Percentiles rank a stretch among this genome's conserved stretches.
These are phyloP conservation scores for Parthenolecanium corni DNA, from an alignment of 2,888 invertebrate species.

Conservation along the genomic window DNA sequence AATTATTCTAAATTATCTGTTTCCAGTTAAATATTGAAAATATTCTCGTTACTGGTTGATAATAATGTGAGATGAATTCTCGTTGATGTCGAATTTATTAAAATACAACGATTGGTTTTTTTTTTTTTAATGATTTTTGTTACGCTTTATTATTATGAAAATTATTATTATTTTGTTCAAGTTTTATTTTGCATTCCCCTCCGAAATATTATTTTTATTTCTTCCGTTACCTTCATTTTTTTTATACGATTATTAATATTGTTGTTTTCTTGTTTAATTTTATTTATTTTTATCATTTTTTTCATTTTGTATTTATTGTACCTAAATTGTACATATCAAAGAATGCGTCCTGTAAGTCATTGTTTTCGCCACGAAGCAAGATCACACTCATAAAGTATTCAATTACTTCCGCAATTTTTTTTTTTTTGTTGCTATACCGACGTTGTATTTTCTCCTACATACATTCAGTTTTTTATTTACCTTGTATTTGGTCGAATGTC, in stretches of 20 bases:
- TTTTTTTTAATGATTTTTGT: background rate
- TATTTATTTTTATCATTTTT: slow-evolving; percentile 8
- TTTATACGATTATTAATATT: slow-evolving; percentile 3
- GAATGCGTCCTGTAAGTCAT: slow-evolving; percentile 3
- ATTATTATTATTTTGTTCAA: slow-evolving; percentile 1
- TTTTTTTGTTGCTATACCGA: slow-evolving; percentile 4
- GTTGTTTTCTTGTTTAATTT: slow-evolving; percentile 15
- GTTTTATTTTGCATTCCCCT: slow-evolving; percentile 10
- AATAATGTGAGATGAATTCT: background rate
- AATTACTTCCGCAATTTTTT: background rate
- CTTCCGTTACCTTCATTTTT: slow-evolving; percentile 9
- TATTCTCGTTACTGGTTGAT: background rate
- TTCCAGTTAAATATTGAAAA: background rate
- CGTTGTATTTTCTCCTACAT: slow-evolving; percentile 1
- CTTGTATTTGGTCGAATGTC: background rate
- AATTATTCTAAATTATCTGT: too few species aligned
- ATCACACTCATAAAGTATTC: background rate
- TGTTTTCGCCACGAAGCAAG: slow-evolving; percentile 1
- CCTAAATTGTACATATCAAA: slow-evolving; percentile 26
- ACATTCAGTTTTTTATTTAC: background rate
- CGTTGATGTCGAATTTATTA: background rate
- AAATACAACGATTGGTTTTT: background rate
- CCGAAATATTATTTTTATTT: slow-evolving; percentile 12
- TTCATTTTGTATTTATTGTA: slow-evolving; percentile 23
- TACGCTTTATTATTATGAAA: slow-evolving; percentile 4